Base-by-base conservation (phyloP, 2,888 invertebrate species). In the Lamellibrachia columna region DNA sequence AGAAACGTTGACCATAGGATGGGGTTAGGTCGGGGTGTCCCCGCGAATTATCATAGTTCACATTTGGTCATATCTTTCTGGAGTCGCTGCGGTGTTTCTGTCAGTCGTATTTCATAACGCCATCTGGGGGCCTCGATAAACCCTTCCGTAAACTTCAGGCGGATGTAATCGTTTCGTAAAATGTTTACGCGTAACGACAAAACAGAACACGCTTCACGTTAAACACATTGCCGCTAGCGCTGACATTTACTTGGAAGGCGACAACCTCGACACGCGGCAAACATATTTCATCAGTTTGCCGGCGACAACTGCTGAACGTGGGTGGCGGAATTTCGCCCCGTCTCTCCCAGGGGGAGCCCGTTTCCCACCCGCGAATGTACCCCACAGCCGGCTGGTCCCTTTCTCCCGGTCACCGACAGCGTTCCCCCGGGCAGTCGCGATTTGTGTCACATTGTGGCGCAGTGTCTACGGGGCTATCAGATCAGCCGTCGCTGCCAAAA, bases 151-250 rank as follows among this genome's bases (percentile, higher is more conserved):
- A 75, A 75, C 75, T 75, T 22, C 75, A 75, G 75, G 75, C 75
- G 75, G 75, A 75, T 75, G 75, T 75, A 75, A 75, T 75, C 75
- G 75, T 75, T 75, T 75, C 75, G 75, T 75, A 75, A 75, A 75
- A 75, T 75, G 75, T 75, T 75, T 75, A 75, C 75, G 22, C 75
- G 75, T 75, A 75, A 75, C 75, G 22, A 75, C 75, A 75, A 75
- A 75, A 75, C 75, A 75, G 75, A 75, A 75, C 75, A 75, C 75
- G 75, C 22, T 75, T 75, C 22, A 75, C 22, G 75, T 15, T 75
- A 22, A 75, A 11, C 75, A 75, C 22, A 75, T 75, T 75, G 75
- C 75, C 22, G 75, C 75, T 22, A 6, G 6, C 75, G 75, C 22
- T 22, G 75, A 22, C 75, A 75, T 22, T 75, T 75, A 75, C 75